Conservation (phyloP, 2,113 vertebrate genomes). For the Amphiprion ocellaris region DNA sequence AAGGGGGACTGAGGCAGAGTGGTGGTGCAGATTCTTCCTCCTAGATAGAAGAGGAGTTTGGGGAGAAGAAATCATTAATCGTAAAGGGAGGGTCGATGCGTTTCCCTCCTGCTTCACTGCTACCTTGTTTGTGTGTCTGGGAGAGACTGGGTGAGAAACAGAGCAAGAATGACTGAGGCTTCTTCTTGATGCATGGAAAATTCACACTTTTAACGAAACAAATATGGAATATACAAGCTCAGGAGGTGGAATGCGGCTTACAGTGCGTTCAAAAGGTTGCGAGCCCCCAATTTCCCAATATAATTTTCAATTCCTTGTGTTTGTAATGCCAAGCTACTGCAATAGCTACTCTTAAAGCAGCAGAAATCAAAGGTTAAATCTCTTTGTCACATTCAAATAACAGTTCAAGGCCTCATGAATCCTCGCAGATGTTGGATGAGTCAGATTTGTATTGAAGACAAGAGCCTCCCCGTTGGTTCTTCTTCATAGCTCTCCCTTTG, state of each 20-base stretch:
- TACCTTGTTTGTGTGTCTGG: constrained; percentile 25
- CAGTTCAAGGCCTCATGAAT: constrained; percentile 48
- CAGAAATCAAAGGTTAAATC: constrained; percentile 27
- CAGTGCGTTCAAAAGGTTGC: too few relatives aligned
- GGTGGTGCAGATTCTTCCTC: constrained; percentile 27
- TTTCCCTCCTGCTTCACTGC: constrained; percentile 13
- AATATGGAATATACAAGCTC: too few relatives aligned
- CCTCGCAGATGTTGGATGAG: constrained; percentile 65
- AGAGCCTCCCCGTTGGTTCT: constrained; percentile 39
- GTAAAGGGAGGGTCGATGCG: constrained; percentile 17
- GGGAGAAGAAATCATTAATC: constrained; percentile 37
- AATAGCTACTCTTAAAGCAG: not conserved
- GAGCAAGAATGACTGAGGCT: not conserved
- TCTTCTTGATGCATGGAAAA: constrained; percentile 6
- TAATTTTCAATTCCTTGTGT: not conserved
- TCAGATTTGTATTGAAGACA: constrained; percentile 61
- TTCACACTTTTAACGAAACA: constrained; percentile 12
- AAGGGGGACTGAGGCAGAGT: not conserved
- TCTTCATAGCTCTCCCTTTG: constrained; percentile 43
- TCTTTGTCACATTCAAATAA: constrained; percentile 40
- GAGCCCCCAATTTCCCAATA: not conserved
- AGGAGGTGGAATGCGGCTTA: too few relatives aligned
- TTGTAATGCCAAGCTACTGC: not conserved
- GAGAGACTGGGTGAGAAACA: not conserved
- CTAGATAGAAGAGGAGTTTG: constrained; percentile 47